phyloP scores from a whole-genome alignment of 2,797 vertebrate species.

The Microcaecilia unicolor region DNA sequence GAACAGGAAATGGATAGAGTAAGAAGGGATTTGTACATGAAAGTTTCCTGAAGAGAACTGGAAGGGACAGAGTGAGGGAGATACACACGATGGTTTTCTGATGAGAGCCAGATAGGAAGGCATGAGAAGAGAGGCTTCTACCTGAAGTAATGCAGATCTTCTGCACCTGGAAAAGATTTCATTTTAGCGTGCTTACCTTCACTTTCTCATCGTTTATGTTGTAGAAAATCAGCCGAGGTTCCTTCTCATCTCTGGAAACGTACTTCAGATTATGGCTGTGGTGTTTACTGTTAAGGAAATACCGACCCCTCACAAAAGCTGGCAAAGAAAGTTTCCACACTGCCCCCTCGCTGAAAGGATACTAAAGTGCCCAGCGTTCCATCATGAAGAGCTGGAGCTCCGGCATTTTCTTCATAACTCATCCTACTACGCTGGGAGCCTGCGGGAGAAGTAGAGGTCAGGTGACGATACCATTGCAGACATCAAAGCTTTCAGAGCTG shows the following conservation, averaged over 20 bases:
- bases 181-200: conserved; percentile 64
- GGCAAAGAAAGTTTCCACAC: too few relatives aligned
- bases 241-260: conserved; percentile 58
- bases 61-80: too few relatives aligned
- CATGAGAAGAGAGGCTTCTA: too few relatives aligned
- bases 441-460: conserved; percentile 15
- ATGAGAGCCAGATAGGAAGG: too few relatives aligned
- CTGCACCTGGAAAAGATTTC: too few relatives aligned
- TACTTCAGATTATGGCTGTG: conserved; percentile 72
- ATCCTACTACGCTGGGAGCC: conserved; percentile 74
- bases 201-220: conserved; percentile 59
- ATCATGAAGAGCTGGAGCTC: conserved; percentile 67
- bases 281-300: conserved; percentile 41
- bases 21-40: too few relatives aligned
- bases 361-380: conserved; percentile 70
- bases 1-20: too few relatives aligned
- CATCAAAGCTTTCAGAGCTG: not conserved
- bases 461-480: not conserved
- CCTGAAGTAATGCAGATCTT: too few relatives aligned
- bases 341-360: conserved; percentile 46
- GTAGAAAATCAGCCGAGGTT: conserved; percentile 64
- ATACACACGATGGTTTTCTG: too few relatives aligned
- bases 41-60: too few relatives aligned
- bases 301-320: too few relatives aligned
- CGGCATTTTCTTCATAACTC: conserved; percentile 72